Evolutionary conservation across 2,888 invertebrate species (phyloP).

Genomic region (Gastrophysa polygoni): DNA sequence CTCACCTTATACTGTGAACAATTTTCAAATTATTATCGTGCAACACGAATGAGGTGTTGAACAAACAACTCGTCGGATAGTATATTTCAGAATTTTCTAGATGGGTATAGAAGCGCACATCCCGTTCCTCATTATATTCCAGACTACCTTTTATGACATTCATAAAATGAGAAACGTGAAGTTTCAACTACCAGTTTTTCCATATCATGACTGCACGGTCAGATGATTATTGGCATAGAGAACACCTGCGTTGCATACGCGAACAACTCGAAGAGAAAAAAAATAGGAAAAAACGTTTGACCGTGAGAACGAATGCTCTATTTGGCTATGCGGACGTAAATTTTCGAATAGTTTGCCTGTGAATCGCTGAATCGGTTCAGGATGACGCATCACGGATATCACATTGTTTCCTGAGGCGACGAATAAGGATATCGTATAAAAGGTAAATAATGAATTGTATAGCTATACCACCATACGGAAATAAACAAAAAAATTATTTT

Average conservation of each 20-base stretch:
- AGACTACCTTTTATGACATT: conserved; percentile 30
- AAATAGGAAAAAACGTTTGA: conserved; percentile 4
- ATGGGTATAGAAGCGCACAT: conserved; percentile 2
- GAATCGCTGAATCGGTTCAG: conserved; percentile 18
- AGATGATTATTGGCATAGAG: conserved; percentile 36
- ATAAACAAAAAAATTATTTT: too few species aligned
- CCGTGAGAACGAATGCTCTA: conserved; percentile 36
- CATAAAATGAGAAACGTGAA: conserved; percentile 32
- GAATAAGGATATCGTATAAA: background rate
- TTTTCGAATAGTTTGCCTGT: conserved; percentile 23
- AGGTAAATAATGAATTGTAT: background rate
- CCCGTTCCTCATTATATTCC: conserved; percentile 22
- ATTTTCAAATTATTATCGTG: background rate
- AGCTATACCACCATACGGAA: too few species aligned
- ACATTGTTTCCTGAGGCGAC: background rate
- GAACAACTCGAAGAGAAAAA: background rate
- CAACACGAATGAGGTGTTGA: background rate
- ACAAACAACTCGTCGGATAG: background rate
- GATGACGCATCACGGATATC: conserved; percentile 12
- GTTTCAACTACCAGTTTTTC: conserved; percentile 37
- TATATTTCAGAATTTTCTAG: background rate
- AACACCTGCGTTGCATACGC: conserved; percentile 44
- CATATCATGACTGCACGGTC: conserved; percentile 31
- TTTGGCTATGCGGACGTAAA: conserved; percentile 24
- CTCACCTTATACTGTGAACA: too few species aligned